Conservation (phyloP, 2,113 vertebrate genomes). For the Actenoides lindsayi region DNA sequence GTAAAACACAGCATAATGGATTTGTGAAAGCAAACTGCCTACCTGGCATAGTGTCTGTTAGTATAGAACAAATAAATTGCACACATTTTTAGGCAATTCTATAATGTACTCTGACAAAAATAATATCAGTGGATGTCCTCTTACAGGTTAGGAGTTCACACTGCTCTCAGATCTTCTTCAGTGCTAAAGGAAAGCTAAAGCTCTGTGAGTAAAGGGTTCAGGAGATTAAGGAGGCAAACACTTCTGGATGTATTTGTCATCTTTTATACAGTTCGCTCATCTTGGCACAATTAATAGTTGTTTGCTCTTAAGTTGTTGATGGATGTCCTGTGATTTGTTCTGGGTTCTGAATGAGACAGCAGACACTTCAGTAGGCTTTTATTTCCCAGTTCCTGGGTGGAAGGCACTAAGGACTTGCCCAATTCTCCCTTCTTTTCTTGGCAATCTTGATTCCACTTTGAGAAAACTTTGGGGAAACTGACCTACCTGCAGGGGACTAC, state of each 20-base stretch:
- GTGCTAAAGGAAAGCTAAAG: constrained; percentile 25
- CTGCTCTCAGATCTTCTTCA: constrained; percentile 29
- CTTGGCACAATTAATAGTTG: constrained; percentile 23
- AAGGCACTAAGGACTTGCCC: constrained; percentile 16
- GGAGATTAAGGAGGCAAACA: not conserved
- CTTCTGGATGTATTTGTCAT: not conserved
- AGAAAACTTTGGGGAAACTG: constrained; percentile 11
- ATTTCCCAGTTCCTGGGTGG: not conserved
- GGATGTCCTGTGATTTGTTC: constrained; percentile 49
- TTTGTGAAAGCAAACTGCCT: constrained; percentile 29
- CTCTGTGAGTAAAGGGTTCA: constrained; percentile 40
- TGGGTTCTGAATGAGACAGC: constrained; percentile 9
- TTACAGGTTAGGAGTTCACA: constrained; percentile 43
- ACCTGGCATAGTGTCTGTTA: not conserved
- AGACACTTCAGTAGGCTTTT: constrained; percentile 33
- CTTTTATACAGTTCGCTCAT: not conserved
- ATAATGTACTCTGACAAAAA: not conserved
- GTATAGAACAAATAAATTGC: constrained; percentile 29
- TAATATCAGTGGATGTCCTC: not conserved
- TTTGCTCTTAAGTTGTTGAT: not conserved
- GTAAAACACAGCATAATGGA: constrained; percentile 40
- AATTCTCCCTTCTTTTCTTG: constrained; percentile 57
- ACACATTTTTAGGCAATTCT: constrained; percentile 1
- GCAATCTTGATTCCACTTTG: constrained; percentile 53
- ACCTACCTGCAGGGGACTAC: constrained; percentile 56